phyloP scores from a whole-genome alignment of 1,140 invertebrate genomes.

The Heliconius hermathena region DNA sequence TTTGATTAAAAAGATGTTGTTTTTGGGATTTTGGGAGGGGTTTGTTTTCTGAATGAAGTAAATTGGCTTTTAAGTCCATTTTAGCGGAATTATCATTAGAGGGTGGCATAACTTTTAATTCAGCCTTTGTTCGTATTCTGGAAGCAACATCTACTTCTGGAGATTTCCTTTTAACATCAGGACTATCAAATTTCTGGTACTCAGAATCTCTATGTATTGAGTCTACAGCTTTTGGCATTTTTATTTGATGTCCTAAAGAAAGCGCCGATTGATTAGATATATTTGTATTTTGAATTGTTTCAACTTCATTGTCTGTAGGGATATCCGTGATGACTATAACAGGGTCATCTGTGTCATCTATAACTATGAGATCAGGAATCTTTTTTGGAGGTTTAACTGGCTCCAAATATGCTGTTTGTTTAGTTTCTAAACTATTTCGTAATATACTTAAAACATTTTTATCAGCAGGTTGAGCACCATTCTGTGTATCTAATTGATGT shows the following conservation, averaged over 20 bases:
- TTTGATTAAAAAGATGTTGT: constrained; percentile 77
- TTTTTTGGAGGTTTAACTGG: constrained; percentile 71
- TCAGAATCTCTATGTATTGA: constrained; percentile 64
- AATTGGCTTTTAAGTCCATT: constrained; percentile 47
- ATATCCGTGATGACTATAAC: constrained; percentile 75
- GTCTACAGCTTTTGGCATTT: constrained; percentile 86
- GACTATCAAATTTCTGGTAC: constrained; percentile 57
- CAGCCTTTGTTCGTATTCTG: constrained; percentile 90
- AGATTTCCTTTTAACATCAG: constrained; percentile 61
- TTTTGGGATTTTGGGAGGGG: constrained; percentile 72
- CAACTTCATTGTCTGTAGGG: constrained; percentile 65
- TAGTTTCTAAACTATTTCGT: constrained; percentile 86
- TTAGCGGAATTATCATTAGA: constrained; percentile 60
- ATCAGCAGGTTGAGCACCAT: constrained; percentile 81
- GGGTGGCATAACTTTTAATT: constrained; percentile 86
- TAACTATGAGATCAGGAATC: constrained; percentile 78
- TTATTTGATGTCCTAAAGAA: constrained; percentile 82
- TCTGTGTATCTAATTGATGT: constrained; percentile 57
- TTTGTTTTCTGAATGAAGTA: constrained; percentile 47
- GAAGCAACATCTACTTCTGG: constrained; percentile 83
- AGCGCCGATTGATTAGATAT: constrained; percentile 81
- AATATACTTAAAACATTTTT: constrained; percentile 86
- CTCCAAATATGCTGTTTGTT: constrained; percentile 82
- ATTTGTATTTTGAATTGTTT: constrained; percentile 69
- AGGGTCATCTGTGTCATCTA: constrained; percentile 75